Evolutionary conservation across 2,888 invertebrate genomes (phyloP).

Genomic region (Trichopoda pennipes): DNA sequence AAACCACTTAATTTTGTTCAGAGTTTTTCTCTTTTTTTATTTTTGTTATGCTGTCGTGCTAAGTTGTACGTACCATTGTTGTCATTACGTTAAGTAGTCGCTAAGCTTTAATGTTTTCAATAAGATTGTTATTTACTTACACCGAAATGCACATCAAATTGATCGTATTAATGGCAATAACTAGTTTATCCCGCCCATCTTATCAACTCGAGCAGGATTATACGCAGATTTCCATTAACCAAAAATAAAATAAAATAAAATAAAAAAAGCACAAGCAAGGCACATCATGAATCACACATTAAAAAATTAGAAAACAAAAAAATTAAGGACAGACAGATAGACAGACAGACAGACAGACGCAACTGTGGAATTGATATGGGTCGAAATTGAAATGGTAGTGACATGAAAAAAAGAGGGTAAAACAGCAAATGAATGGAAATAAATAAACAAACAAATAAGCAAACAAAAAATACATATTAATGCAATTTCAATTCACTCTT

Average conservation of each 20-base stretch:
- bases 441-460: slow-evolving; percentile 36
- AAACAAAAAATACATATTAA: slow-evolving; percentile 71
- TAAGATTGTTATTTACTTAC: slow-evolving; percentile 79
- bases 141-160: slow-evolving; percentile 81
- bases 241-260: slow-evolving; percentile 43
- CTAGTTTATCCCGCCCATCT: slow-evolving; percentile 81
- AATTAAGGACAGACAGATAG: slow-evolving; percentile 13
- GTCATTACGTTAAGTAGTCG: slow-evolving; percentile 63
- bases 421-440: slow-evolving; percentile 42
- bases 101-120: slow-evolving; percentile 73
- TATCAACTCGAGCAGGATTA: slow-evolving; percentile 80
- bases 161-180: slow-evolving; percentile 81
- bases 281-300: slow-evolving; percentile 66
- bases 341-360: slow-evolving; percentile 10
- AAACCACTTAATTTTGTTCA: not conserved
- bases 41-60: too few relatives aligned
- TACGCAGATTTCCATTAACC: slow-evolving; percentile 79
- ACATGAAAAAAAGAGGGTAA: slow-evolving; percentile 51
- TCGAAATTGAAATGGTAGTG: slow-evolving; percentile 55
- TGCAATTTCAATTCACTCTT: slow-evolving; percentile 75
- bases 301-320: slow-evolving; percentile 55
- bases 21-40: not conserved
- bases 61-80: slow-evolving; percentile 4
- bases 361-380: slow-evolving; percentile 68
- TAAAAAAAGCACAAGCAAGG: slow-evolving; percentile 54